Conservation (phyloP, 2,797 vertebrate species). For the Bryconaethiops microstoma region DNA sequence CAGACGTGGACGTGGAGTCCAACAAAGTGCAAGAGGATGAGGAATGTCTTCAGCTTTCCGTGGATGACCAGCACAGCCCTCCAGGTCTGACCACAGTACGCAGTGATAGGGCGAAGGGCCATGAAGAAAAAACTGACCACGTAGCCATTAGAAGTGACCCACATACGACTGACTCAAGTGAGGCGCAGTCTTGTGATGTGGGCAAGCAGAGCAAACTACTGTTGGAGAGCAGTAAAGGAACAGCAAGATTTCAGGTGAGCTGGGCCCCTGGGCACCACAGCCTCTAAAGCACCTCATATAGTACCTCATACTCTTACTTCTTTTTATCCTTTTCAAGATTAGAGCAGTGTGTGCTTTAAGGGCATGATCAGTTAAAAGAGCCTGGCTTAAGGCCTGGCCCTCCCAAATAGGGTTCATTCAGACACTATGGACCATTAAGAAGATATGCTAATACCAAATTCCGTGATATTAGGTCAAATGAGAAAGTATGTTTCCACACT, state of each 20-base stretch:
- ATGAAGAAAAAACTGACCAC: constrained; percentile 63
- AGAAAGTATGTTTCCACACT: no score
- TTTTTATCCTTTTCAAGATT: background rate
- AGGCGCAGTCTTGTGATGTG: constrained; percentile 68
- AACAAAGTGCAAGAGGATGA: constrained; percentile 88
- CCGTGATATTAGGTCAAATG: no score
- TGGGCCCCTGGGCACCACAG: background rate
- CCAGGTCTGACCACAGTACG: constrained; percentile 58
- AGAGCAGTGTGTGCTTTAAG: no score
- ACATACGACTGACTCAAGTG: constrained; percentile 67
- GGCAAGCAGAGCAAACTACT: constrained; percentile 71
- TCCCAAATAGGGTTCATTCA: background rate
- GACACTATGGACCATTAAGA: background rate
- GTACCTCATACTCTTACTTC: background rate
- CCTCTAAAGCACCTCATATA: background rate
- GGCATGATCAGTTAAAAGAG: background rate
- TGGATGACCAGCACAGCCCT: constrained; percentile 71
- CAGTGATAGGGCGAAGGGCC: constrained; percentile 60
- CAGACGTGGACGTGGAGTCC: constrained; percentile 94
- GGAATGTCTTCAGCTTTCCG: constrained; percentile 72
- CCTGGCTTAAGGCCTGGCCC: background rate
- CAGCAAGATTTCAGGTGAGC: constrained; percentile 77
- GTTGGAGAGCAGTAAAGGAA: constrained; percentile 70
- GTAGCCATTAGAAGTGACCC: constrained; percentile 58
- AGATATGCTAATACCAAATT: no score